Conservation (phyloP, 2,888 invertebrate genomes). For the Eurytoma californica region DNA sequence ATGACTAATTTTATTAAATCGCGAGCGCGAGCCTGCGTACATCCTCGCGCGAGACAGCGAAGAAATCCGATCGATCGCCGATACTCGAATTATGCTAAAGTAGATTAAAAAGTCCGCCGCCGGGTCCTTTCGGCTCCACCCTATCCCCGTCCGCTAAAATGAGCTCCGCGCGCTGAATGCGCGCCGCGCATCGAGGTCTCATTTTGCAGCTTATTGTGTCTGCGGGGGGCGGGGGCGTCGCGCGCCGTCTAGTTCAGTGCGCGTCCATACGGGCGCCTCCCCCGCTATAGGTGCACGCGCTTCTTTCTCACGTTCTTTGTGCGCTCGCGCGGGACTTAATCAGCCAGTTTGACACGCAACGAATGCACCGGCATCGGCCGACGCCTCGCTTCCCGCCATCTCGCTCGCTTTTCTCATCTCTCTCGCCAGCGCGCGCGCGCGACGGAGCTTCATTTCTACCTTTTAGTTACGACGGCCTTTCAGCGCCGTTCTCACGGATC, state of each 20-base stretch:
- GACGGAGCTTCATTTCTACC: conserved; percentile 59
- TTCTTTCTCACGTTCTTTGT: conserved; percentile 55
- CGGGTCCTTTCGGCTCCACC: too few species aligned
- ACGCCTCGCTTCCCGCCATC: neutral
- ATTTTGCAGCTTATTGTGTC: conserved; percentile 4
- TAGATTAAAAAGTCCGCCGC: too few species aligned
- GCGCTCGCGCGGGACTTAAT: conserved; percentile 57
- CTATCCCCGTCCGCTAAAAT: neutral
- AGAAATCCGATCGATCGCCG: neutral
- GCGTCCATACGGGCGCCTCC: neutral
- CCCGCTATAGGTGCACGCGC: neutral
- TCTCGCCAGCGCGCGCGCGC: conserved; percentile 37
- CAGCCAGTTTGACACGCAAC: conserved; percentile 61
- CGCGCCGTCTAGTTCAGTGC: conserved; percentile 8
- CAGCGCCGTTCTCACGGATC: conserved; percentile 51
- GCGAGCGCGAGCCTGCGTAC: too few species aligned
- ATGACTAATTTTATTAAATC: conserved; percentile 5
- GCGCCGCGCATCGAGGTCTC: neutral
- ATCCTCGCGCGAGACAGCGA: neutral
- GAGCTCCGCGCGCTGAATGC: neutral
- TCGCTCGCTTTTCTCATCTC: neutral
- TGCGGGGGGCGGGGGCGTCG: neutral
- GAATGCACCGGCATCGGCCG: conserved; percentile 43
- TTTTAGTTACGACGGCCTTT: conserved; percentile 55
- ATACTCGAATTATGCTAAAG: too few species aligned